These are phyloP conservation scores for Sinonovacula constricta DNA, from an alignment of 1,140 invertebrate genomes.

Conservation along the genomic window DNA sequence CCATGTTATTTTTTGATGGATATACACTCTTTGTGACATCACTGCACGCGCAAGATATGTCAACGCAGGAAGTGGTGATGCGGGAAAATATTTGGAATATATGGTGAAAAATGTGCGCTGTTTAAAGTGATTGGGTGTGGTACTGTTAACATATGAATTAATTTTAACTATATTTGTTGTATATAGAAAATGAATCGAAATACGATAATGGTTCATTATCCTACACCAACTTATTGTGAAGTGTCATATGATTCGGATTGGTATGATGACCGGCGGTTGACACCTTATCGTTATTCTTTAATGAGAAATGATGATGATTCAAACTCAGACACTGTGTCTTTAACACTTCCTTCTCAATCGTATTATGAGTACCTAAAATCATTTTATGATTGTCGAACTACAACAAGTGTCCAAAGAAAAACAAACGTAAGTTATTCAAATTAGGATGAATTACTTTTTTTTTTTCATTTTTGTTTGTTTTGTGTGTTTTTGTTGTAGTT, in stretches of 20 bases:
- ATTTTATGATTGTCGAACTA: slow-evolving; percentile 33
- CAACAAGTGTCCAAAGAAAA: slow-evolving; percentile 4
- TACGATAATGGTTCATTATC: background rate
- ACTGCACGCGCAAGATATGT: background rate
- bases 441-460: too few relatives aligned
- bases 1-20: background rate
- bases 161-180: background rate
- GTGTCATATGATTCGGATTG: slow-evolving; percentile 53
- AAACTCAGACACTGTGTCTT: slow-evolving; percentile 43
- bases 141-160: background rate
- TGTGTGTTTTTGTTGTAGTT: too few relatives aligned
- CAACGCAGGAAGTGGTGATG: too few relatives aligned
- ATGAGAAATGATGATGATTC: slow-evolving; percentile 41
- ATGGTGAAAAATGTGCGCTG: background rate
- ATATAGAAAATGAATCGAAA: background rate
- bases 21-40: background rate
- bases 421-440: too few relatives aligned
- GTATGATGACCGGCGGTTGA: slow-evolving; percentile 33
- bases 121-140: too few relatives aligned
- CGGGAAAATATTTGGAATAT: background rate
- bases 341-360: slow-evolving; percentile 43
- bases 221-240: slow-evolving; percentile 31
- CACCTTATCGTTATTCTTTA: slow-evolving; percentile 43
- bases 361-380: slow-evolving; percentile 46
- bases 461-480: too few relatives aligned